A percentile compares a stretch with the other conserved stretches of the same genome.
Conservation (phyloP, 2,113 vertebrate species). For the Amblyornis subalaris region DNA sequence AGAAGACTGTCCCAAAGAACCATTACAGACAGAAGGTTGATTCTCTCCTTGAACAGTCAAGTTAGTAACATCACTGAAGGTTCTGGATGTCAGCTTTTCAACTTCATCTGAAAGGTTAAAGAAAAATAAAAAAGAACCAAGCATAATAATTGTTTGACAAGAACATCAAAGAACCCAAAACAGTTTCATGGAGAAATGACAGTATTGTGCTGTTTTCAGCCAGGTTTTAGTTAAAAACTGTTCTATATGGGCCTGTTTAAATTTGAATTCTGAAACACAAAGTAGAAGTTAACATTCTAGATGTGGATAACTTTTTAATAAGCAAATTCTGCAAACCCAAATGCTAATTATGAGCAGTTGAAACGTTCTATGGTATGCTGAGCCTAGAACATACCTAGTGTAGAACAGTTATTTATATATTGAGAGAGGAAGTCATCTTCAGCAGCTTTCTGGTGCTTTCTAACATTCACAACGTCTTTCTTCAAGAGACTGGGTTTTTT, state of each 20-base stretch:
- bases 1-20: constrained; percentile 56
- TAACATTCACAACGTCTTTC: constrained; percentile 28
- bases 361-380: background rate
- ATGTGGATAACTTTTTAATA: background rate
- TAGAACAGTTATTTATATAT: constrained; percentile 79
- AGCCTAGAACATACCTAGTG: constrained; percentile 71
- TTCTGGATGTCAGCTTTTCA: constrained; percentile 4
- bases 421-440: constrained; percentile 89
- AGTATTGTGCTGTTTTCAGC: background rate
- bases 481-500: constrained; percentile 47
- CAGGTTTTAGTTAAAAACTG: background rate
- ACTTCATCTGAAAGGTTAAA: constrained; percentile 44
- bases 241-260: background rate
- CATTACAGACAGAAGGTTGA: background rate
- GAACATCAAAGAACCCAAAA: background rate
- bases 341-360: background rate
- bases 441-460: constrained; percentile 67
- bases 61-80: background rate
- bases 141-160: background rate
- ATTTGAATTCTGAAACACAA: background rate
- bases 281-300: background rate
- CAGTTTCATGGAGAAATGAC: background rate
- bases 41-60: constrained; percentile 41
- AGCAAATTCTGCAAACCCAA: background rate
- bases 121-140: background rate